phyloP scores from a whole-genome alignment of 2,888 invertebrate genomes.

The Ischnus inquisitorius region DNA sequence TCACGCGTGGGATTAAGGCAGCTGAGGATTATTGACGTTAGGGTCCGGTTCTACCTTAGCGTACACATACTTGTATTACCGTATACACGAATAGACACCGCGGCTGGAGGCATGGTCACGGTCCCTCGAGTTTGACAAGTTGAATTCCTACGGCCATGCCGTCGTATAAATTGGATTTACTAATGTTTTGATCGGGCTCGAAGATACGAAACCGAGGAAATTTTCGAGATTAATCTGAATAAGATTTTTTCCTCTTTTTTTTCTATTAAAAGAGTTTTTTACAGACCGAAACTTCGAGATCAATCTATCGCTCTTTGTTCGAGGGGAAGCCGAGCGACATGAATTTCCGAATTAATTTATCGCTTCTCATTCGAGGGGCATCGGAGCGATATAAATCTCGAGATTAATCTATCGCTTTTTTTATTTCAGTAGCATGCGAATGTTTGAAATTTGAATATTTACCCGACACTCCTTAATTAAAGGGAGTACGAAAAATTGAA shows the following conservation, averaged over 20 bases:
- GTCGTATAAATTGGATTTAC: not conserved
- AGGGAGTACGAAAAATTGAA: not conserved
- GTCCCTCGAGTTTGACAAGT: conserved; percentile 51
- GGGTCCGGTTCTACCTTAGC: conserved; percentile 33
- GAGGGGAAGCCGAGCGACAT: not conserved
- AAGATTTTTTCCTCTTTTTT: not conserved
- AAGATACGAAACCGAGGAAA: not conserved
- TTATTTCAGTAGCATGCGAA: not conserved
- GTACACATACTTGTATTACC: conserved; percentile 47
- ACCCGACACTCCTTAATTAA: not conserved
- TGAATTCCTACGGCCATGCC: conserved; percentile 36
- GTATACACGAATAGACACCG: conserved; percentile 19
- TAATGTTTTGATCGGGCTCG: not conserved
- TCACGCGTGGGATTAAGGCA: conserved; percentile 56
- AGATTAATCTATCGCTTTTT: not conserved
- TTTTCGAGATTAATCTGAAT: not conserved
- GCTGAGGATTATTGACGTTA: conserved; percentile 58
- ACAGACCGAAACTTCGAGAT: conserved; percentile 4
- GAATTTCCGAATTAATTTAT: not conserved
- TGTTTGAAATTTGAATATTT: not conserved
- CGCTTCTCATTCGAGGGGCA: not conserved
- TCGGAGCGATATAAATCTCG: not conserved
- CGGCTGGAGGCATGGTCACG: conserved; percentile 52
- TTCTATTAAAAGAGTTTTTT: not conserved
- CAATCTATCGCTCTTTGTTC: not conserved